Evolutionary conservation across 2,797 vertebrate species (phyloP).

Genomic region (Pseudocheirus occidentalis): DNA sequence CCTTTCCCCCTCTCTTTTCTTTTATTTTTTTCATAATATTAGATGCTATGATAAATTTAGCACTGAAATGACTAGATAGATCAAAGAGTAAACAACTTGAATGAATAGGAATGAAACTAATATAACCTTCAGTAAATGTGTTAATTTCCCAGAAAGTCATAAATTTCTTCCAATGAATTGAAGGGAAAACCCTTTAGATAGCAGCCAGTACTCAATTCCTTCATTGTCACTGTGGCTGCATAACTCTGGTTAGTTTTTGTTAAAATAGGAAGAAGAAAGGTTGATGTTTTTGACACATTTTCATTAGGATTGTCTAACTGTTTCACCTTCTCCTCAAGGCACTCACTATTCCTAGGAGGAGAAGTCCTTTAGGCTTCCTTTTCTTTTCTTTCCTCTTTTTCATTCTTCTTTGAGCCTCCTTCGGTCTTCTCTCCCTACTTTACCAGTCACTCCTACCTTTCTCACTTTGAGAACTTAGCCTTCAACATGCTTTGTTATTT

Average conservation of each 20-base stretch:
- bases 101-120: neutral
- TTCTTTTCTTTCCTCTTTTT: neutral
- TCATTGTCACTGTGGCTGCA: neutral
- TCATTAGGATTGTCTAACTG: neutral
- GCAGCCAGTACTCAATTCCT: neutral
- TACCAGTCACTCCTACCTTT: neutral
- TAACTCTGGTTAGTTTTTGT: neutral
- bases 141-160: conserved; percentile 10
- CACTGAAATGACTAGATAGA: conserved; percentile 5
- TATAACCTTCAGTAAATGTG: neutral
- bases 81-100: neutral
- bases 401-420: fast-evolving
- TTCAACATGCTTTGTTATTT: conserved; percentile 3
- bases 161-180: neutral
- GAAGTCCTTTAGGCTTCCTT: neutral
- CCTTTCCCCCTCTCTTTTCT: neutral
- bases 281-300: conserved; percentile 14
- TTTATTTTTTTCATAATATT: neutral
- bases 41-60: conserved; percentile 21
- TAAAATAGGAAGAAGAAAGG: conserved; percentile 5
- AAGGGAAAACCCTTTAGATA: neutral
- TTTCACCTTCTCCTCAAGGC: neutral
- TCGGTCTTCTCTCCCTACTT: neutral
- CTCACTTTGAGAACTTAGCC: neutral
- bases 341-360: neutral